Percentiles rank a stretch among this genome's conserved stretches.
phyloP scores from a whole-genome alignment of 2,888 invertebrate species.

The Stegophylla sp. region DNA sequence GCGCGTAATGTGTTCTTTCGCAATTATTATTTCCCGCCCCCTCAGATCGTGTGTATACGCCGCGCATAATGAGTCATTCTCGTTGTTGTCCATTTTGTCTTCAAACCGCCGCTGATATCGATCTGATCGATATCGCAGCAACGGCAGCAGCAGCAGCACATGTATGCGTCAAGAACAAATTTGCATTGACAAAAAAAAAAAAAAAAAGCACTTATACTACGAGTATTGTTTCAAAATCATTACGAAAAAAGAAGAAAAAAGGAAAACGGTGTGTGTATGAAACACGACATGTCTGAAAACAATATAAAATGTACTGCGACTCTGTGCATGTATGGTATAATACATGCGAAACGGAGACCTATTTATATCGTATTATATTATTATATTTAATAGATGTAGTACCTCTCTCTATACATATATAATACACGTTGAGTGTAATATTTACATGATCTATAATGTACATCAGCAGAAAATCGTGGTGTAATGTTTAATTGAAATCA shows the following conservation, averaged over 20 bases:
- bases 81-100: constrained; percentile 54
- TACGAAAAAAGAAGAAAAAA: too few relatives aligned
- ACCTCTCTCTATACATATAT: not conserved
- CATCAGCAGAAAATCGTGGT: not conserved
- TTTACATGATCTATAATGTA: not conserved
- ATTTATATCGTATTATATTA: too few relatives aligned
- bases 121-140: constrained; percentile 32
- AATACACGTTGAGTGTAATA: not conserved
- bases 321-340: too few relatives aligned
- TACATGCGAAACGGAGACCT: too few relatives aligned
- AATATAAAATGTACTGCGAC: too few relatives aligned
- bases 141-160: not conserved
- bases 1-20: constrained; percentile 46
- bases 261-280: too few relatives aligned
- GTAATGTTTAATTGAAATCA: constrained; percentile 19
- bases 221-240: too few relatives aligned
- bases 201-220: too few relatives aligned
- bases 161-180: not conserved
- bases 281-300: too few relatives aligned
- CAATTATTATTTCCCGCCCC: constrained; percentile 54
- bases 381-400: too few relatives aligned
- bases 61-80: constrained; percentile 54
- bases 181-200: not conserved
- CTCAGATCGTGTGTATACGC: constrained; percentile 8
- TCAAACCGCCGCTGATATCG: constrained; percentile 14